phyloP scores from a whole-genome alignment of 1,140 invertebrate genomes.

The Heliconius hermathena region DNA sequence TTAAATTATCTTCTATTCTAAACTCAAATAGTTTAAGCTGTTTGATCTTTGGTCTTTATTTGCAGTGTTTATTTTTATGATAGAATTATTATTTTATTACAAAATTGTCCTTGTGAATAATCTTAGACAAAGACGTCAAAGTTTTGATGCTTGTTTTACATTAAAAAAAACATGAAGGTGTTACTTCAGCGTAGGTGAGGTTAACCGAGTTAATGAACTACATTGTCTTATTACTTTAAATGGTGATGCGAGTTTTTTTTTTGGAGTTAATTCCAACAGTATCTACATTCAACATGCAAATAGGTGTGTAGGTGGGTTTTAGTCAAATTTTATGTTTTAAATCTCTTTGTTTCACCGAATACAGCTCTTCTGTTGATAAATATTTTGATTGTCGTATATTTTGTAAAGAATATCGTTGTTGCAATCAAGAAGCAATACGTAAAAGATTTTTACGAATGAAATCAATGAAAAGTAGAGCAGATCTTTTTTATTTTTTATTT shows the following conservation, averaged over 20 bases:
- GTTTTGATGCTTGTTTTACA: constrained; percentile 41
- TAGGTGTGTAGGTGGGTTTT: constrained; percentile 61
- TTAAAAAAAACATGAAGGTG: constrained; percentile 50
- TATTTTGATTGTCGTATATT: not conserved
- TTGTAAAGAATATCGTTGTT: not conserved
- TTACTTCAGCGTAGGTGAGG: constrained; percentile 53
- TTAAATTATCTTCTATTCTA: not conserved
- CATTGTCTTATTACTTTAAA: constrained; percentile 77
- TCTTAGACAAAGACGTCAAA: constrained; percentile 39
- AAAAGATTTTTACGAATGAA: not conserved
- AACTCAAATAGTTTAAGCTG: not conserved
- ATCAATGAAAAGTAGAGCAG: constrained; percentile 2
- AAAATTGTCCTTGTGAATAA: not conserved
- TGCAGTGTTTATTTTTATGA: constrained; percentile 13
- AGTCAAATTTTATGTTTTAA: constrained; percentile 30
- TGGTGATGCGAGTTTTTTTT: constrained; percentile 44
- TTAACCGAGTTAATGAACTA: constrained; percentile 67
- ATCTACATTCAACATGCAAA: constrained; percentile 60
- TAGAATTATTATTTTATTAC: constrained; percentile 8
- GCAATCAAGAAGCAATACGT: not conserved
- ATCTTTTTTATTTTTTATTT: no score
- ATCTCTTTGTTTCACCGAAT: constrained; percentile 28
- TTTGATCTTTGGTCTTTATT: not conserved
- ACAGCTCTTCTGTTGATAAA: constrained; percentile 9
- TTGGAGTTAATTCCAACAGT: constrained; percentile 55